Percentiles rank a stretch among this genome's conserved stretches.
These are phyloP conservation scores for Trichomalopsis sarcophagae DNA, from an alignment of 1,140 invertebrate species.

Conservation along the genomic window DNA sequence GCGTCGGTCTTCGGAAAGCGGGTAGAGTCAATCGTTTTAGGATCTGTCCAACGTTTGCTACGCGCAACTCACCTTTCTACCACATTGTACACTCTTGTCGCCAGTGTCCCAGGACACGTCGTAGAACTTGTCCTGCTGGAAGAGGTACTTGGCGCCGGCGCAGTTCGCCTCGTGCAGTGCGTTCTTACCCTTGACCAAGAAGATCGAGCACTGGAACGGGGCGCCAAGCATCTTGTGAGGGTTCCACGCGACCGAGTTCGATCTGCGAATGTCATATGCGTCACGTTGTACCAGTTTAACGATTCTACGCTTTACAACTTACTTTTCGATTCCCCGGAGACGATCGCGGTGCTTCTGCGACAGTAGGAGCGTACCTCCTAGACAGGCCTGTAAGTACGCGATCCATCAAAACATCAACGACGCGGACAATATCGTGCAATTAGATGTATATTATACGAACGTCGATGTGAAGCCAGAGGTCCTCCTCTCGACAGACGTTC, in stretches of 20 bases:
- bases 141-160: conserved; percentile 88
- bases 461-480: conserved; percentile 92
- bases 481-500: conserved; percentile 78
- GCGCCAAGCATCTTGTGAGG: conserved; percentile 94
- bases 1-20: conserved; percentile 82
- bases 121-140: conserved; percentile 96
- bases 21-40: neutral
- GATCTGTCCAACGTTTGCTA: too few relatives aligned
- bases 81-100: conserved; percentile 95
- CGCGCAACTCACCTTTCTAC: conserved; percentile 80
- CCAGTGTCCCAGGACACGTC: conserved; percentile 92
- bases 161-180: conserved; percentile 85
- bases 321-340: conserved; percentile 84
- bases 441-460: conserved; percentile 72
- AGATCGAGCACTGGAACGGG: conserved; percentile 91
- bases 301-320: conserved; percentile 52
- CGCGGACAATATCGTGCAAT: neutral
- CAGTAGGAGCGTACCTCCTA: conserved; percentile 87
- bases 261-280: conserved; percentile 68
- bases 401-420: neutral
- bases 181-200: conserved; percentile 81
- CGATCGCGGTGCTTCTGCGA: conserved; percentile 80
- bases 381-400: conserved; percentile 79
- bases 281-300: too few relatives aligned
- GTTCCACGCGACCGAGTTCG: conserved; percentile 93